Evolutionary conservation across 2,797 vertebrate genomes (phyloP), one percentile per base, ranked within the genome.

Genomic region (Crenichthys baileyi): DNA sequence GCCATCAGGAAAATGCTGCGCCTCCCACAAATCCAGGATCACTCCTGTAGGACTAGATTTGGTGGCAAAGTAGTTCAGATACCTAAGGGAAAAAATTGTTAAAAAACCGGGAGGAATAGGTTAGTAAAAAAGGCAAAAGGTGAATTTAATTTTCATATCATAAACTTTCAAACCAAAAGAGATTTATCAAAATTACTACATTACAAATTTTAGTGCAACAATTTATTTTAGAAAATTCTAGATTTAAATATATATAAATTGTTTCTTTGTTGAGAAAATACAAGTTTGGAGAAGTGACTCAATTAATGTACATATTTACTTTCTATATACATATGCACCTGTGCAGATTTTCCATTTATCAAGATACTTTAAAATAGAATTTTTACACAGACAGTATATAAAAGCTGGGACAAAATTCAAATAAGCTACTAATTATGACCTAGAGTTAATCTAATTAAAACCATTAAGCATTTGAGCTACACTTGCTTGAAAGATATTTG

Each of bases 61-160:
- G 7, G 98, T 99, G 89, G 98, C 98, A 91, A 99, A 99, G 94
- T 99, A 99, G 95, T 99, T 99, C 79, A 99, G 95, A 93, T 99
- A 99, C 94, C 98, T 99, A 93, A 4, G 67, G 20, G 55, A 55
- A 74, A 74, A 3, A 26, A 79, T 39, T 0, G 31, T 15, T 70
- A 68, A 0, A 72, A 70, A 60, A 80, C 41, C 74, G 46, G 80
- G 72, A 79, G 50, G 1, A 36, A 48, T 3, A 5, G 22, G 63
- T 44, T 7, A 80, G 31, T 61, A 53, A 46, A 65, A 29, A 7
- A 68, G 15, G 46, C 51, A 9, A 70, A 51, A 31, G 36, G 39
- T 75, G 44, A 75, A 58, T 70, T 56, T 7, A 65, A 58, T 26
- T 11, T 55, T 22, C 6, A 55, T 22, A 22, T 22, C 20, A 11